Conservation (phyloP, 2,888 invertebrate species). For the Ceraclea dissimilis region DNA sequence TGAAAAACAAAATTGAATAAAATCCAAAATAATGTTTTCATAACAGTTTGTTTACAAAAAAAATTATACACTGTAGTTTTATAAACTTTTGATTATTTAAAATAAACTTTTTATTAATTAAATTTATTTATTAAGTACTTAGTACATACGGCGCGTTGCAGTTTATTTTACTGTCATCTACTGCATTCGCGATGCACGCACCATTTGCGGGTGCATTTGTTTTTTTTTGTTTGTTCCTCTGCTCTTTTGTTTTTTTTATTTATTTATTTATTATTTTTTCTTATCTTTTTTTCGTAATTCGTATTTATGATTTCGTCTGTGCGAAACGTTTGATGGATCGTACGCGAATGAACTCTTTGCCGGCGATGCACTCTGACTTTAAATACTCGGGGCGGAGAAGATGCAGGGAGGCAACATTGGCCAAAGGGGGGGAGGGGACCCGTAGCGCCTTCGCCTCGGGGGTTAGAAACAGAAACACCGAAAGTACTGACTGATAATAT, state of each 20-base stretch:
- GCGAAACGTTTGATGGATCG: conserved; percentile 23
- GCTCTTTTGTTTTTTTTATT: not conserved
- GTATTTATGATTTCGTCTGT: conserved; percentile 8
- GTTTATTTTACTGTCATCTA: too few relatives aligned
- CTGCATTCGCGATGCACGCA: conserved; percentile 5
- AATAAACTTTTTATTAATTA: too few relatives aligned
- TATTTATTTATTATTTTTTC: conserved; percentile 6
- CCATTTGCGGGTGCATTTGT: conserved; percentile 12
- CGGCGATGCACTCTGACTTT: conserved; percentile 24
- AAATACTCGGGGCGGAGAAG: conserved; percentile 23
- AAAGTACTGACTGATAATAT: conserved; percentile 7
- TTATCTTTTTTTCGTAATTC: conserved; percentile 5
- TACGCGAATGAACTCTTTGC: conserved; percentile 26
- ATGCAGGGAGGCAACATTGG: conserved; percentile 11
- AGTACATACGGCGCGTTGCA: too few relatives aligned
- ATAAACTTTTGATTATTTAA: too few relatives aligned
- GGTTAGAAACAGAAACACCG: conserved; percentile 19
- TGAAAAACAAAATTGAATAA: not conserved
- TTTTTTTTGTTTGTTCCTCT: not conserved
- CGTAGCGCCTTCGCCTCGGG: conserved; percentile 21
- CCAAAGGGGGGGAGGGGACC: conserved; percentile 14
- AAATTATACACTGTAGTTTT: not conserved
- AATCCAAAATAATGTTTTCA: not conserved
- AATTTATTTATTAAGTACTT: too few relatives aligned
- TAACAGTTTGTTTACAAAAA: not conserved